Conservation (phyloP, 2,797 vertebrate genomes). For the Helarctos malayanus region DNA sequence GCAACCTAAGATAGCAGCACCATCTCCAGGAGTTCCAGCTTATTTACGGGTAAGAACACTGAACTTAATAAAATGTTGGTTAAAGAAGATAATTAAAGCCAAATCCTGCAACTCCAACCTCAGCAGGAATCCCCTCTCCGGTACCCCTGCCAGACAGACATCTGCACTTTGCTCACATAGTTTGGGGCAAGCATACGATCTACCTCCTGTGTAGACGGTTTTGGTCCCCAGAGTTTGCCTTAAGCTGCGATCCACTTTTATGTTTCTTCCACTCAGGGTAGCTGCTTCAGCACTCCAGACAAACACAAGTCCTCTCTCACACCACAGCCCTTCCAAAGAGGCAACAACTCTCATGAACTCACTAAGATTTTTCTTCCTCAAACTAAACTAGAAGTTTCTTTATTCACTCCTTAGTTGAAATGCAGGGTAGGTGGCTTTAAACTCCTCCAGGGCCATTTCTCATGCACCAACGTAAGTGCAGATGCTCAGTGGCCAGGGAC, state of each 20-base stretch:
- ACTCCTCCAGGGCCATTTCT: neutral
- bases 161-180: neutral
- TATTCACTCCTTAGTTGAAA: neutral
- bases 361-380: neutral
- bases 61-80: neutral
- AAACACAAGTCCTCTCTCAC: neutral
- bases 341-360: neutral
- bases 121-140: neutral
- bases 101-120: neutral
- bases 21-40: neutral
- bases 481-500: neutral
- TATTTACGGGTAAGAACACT: neutral
- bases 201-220: neutral
- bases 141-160: neutral
- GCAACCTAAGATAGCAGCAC: neutral
- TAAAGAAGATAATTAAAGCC: neutral
- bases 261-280: neutral
- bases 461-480: neutral
- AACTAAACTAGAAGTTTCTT: slow-evolving; percentile 1
- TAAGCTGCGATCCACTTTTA: neutral
- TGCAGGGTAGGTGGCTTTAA: neutral
- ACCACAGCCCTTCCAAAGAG: neutral
- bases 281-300: neutral
- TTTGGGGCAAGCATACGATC: neutral
- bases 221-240: neutral